Evolutionary conservation across 2,797 vertebrate species (phyloP), one percentile per base, ranked within the genome.

Genomic region (Kryptopterus vitreolus): DNA sequence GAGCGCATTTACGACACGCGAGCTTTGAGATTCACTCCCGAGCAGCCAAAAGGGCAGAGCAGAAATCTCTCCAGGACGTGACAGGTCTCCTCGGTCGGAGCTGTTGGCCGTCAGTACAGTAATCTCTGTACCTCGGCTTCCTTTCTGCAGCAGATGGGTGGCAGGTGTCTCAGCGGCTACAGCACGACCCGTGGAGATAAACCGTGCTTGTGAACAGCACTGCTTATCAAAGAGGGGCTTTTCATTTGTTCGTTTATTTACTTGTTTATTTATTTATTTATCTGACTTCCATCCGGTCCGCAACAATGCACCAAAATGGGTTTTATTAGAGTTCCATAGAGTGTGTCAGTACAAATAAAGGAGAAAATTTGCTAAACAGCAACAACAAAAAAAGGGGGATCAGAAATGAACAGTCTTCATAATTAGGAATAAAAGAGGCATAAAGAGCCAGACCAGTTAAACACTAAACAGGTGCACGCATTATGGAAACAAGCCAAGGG

Each of bases 111-210:
- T 66, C 69, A 55, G 61, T 52, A 87, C 84, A 86, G 81, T 88
- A 90, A 89, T 90, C 87, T 84, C 86, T 48, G 80, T 26, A 35
- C 84, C 85, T 71, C 72, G 83, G 61, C 68, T 86, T 84, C 72
- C 81, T 11, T 59, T 84, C 88, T 84, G 86, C 79, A 85, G 83
- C 87, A 81, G 89, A 82, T 82, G 90, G 89, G 86, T 85, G 81
- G 84, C 77, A 85, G 74, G 88, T 86, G 89, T 90, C 89, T 89
- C 83, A 85, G 91, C 86, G 13, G 82, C 77, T 82, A 82, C 82
- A 87, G 87, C 55, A 86, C 90, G 89, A 93, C 90, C 91, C 90
- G 87, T 81, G 84, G 88, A 91, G 91, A 89, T 91, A 87, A 91
- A 83, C 71, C 84, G 81, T 86, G 89, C 79, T 91, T 80, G 69